Evolutionary conservation across 2,888 invertebrate genomes (phyloP).

Genomic region (Drosophila ezoana): DNA sequence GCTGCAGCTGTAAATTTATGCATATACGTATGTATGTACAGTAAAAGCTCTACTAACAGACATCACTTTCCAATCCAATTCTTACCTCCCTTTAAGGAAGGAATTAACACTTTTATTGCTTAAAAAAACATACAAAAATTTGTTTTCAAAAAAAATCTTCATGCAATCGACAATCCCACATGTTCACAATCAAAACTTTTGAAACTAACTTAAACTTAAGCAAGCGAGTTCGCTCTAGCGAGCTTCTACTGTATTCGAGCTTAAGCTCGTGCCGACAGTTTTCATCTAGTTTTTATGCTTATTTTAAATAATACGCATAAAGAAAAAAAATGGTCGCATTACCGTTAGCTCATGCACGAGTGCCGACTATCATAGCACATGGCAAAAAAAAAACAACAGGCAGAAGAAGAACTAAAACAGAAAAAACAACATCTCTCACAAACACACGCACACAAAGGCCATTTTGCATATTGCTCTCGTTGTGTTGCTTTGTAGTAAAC

Average conservation of each 20-base stretch:
- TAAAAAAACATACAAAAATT: too few species aligned
- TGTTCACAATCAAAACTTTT: neutral
- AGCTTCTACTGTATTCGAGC: slow-evolving; percentile 13
- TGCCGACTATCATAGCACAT: slow-evolving; percentile 49
- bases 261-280: slow-evolving; percentile 37
- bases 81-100: too few species aligned
- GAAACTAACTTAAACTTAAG: neutral
- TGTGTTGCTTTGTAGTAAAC: slow-evolving; percentile 55
- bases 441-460: slow-evolving; percentile 45
- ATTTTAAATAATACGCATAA: slow-evolving; percentile 50
- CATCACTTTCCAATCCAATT: too few species aligned
- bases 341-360: slow-evolving; percentile 39
- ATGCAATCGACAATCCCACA: too few species aligned
- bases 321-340: slow-evolving; percentile 49
- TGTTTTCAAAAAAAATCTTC: too few species aligned
- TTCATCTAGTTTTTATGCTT: slow-evolving; percentile 37
- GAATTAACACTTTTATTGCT: too few species aligned
- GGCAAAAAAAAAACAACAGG: slow-evolving; percentile 9
- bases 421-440: slow-evolving; percentile 1
- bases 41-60: slow-evolving; percentile 1
- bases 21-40: slow-evolving; percentile 5
- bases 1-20: slow-evolving; percentile 23
- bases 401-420: slow-evolving; percentile 19
- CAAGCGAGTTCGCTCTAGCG: neutral
- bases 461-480: slow-evolving; percentile 55